Evolutionary conservation across 2,888 invertebrate species (phyloP), one percentile per base, ranked within the genome.

Genomic region (Cheilosia pagana): DNA sequence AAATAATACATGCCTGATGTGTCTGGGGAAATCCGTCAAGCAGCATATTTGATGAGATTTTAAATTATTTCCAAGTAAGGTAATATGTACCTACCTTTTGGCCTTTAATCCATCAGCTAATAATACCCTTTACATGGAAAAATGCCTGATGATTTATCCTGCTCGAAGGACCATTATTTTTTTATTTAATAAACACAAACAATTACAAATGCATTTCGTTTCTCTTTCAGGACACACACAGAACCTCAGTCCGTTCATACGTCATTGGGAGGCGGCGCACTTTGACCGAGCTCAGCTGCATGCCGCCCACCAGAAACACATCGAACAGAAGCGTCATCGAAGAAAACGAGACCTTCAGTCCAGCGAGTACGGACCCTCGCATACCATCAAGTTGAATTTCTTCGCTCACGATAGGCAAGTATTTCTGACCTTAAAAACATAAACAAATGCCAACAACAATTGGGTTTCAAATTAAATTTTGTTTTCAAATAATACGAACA

Each of bases 221-320:
- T 72, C 88, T 85, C 86, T 91, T 91, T 0, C 92, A 95, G 95
- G 95, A 91, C 92, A 95, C 87, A 93, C 90, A 87, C 89, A 89
- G 87, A 90, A 88, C 81, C 88, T 96, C 90, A 95, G 95, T 89
- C 95, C 96, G 87, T 96, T 95, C 93, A 95, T 96, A 90, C 94
- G 94, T 85, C 95, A 96, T 92, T 97, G 95, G 94, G 96, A 96
- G 92, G 94, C 95, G 85, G 95, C 96, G 88, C 93, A 93, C 90
- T 97, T 96, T 92, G 95, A 96, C 92, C 94, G 91, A 72, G 81
- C 87, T 12, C 88, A 89, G 74, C 87, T 92, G 79, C 90, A 91
- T 83, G 89, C 88, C 45, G 92, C 92, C n/a, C 91, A 92, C 87
- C 89, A 89, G 70, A 89, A 89, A 70, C 92, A 92, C 88, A 89